Evolutionary conservation across 2,888 invertebrate species (phyloP), one percentile per base, ranked within the genome.

Genomic region (Eutolmus rufibarbis): DNA sequence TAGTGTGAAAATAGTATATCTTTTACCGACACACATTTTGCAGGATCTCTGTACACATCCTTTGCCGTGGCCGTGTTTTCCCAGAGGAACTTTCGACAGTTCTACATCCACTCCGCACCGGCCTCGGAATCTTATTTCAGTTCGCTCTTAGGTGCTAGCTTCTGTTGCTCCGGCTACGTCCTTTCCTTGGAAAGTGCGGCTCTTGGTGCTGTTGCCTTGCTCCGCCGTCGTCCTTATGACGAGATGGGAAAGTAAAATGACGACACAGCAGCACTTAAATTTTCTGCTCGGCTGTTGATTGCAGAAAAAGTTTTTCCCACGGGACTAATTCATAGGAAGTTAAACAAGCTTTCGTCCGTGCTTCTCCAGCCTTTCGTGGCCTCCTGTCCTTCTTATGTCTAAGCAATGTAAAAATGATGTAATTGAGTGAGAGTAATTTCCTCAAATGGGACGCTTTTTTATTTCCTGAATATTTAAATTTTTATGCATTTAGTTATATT

Each of bases 231-330:
- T 74, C 85, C 85, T 85, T 85, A 85, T 85, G 85, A 85, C 85
- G 85, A 74, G 74, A 74, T 85, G 74, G 74, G 86, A 86, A 77
- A 86, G 74, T 86, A 86, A 86, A 86, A 77, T 86, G 86, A 86
- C 76, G 86, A 86, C 86, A 86, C 86, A 86, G 86, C 86, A 86
- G 86, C 86, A 86, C 86, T 86, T 86, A 86, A 86, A 86, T 86
- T 86, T 86, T 86, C 77, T 86, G 51, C 51, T 77, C 86, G 86
- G 86, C 86, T 86, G 86, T 86, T 86, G 86, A 86, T 86, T 86
- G 86, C 86, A 77, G 74, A 86, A 77, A 86, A 86, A 77, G 86
- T 86, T 86, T 86, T 86, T 86, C 86, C 74, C 86, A 77, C 77
- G 86, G 77, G 86, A 86, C 86, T 86, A 86, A 86, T 86, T 86